Conservation (phyloP, 2,113 vertebrate genomes). For the Rallus limicola region DNA sequence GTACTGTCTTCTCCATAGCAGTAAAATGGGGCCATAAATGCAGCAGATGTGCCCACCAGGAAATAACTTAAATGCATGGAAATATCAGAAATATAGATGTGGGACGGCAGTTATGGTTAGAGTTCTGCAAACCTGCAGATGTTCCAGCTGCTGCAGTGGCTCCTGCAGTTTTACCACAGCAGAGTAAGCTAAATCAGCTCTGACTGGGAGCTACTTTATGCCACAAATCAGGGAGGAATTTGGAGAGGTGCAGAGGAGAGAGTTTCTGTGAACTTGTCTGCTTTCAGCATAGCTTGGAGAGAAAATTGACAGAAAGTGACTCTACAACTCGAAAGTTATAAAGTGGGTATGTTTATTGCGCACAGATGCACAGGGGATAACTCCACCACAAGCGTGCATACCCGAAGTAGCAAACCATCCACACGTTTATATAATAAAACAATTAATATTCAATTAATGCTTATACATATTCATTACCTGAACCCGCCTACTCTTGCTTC, state of each 20-base stretch:
- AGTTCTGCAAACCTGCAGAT: background rate
- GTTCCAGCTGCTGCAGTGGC: background rate
- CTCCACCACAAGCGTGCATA: too few relatives aligned
- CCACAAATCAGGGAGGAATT: background rate
- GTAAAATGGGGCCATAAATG: background rate
- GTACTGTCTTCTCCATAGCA: background rate
- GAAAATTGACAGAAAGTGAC: background rate
- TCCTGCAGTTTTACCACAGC: background rate
- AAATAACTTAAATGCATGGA: background rate
- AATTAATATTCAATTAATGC: too few relatives aligned
- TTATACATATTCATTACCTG: too few relatives aligned
- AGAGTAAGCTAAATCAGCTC: background rate
- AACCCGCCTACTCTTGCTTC: too few relatives aligned
- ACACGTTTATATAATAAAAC: too few relatives aligned
- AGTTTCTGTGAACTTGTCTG: background rate
- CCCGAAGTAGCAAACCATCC: too few relatives aligned
- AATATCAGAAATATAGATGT: background rate
- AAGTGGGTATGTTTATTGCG: too few relatives aligned
- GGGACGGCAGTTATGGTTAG: background rate
- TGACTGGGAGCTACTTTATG: background rate
- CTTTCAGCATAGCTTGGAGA: background rate
- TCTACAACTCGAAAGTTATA: too few relatives aligned
- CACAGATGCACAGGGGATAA: too few relatives aligned
- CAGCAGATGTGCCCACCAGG: constrained; percentile 18
- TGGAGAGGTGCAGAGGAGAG: background rate